These are phyloP conservation scores for Gracilinanus agilis DNA, from an alignment of 2,113 vertebrate genomes.

Conservation along the genomic window DNA sequence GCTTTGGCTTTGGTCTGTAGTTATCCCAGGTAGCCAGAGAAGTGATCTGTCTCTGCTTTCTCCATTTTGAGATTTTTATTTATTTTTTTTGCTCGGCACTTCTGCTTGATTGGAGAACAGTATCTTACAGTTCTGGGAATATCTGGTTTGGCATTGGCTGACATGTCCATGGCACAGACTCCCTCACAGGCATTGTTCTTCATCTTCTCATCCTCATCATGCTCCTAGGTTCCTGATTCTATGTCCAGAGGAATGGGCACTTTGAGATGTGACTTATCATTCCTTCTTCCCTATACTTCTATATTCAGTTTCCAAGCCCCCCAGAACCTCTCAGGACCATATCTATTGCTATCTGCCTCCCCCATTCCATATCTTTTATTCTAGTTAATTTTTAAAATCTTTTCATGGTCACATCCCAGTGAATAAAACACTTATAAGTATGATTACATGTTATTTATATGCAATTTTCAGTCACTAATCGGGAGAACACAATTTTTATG, in stretches of 20 bases:
- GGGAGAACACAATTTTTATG: background rate
- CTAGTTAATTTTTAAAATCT: background rate
- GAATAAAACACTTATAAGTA: background rate
- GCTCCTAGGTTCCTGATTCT: constrained; percentile 89
- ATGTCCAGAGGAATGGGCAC: constrained; percentile 89
- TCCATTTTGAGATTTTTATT: background rate
- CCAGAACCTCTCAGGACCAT: background rate
- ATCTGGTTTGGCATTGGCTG: constrained; percentile 89
- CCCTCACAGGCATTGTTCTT: constrained; percentile 86
- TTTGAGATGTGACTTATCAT: constrained; percentile 89
- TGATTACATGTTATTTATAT: background rate
- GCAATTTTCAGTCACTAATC: background rate
- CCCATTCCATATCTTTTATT: background rate
- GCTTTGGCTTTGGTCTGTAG: background rate
- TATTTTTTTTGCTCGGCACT: constrained; percentile 77
- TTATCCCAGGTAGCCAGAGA: background rate
- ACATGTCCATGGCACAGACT: constrained; percentile 84
- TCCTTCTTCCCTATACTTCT: background rate
- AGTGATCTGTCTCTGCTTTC: background rate
- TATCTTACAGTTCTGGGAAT: constrained; percentile 86
- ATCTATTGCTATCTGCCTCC: background rate
- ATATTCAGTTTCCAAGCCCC: no score
- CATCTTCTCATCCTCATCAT: constrained; percentile 87
- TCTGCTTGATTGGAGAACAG: constrained; percentile 37
- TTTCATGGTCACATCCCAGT: background rate